Evolutionary conservation across 2,113 vertebrate genomes (phyloP).

Genomic region (Istiophorus platypterus): DNA sequence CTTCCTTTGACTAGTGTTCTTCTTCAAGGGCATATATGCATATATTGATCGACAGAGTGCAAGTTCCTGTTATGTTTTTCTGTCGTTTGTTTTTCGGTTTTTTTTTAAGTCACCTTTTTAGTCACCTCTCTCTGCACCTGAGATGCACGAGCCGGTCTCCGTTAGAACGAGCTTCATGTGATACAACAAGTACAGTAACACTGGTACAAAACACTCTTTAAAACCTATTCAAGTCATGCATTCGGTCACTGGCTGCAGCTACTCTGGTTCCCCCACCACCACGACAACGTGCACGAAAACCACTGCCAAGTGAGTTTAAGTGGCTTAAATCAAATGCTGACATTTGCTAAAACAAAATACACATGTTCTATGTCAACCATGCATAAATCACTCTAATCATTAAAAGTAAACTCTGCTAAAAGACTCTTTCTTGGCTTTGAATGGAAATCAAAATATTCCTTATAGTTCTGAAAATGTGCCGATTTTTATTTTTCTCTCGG

Average conservation of each 20-base stretch:
- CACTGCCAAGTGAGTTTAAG: too few species aligned
- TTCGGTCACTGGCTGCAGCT: too few species aligned
- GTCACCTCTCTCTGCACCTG: neutral
- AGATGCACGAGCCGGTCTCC: constrained; percentile 1
- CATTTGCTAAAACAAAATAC: neutral
- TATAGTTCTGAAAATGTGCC: too few species aligned
- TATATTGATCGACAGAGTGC: neutral
- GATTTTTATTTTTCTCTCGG: too few species aligned
- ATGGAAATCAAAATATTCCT: neutral
- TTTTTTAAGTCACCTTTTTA: too few species aligned
- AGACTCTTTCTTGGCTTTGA: neutral
- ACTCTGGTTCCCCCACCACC: too few species aligned
- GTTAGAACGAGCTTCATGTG: constrained; percentile 6
- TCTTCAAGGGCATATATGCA: constrained; percentile 13
- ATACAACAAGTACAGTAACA: too few species aligned
- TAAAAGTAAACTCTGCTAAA: neutral
- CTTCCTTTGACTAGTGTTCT: neutral
- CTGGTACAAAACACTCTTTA: too few species aligned
- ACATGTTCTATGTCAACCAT: neutral
- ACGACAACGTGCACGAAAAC: too few species aligned
- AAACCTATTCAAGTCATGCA: too few species aligned
- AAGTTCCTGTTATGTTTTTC: constrained; percentile 26
- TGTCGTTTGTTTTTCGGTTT: too few species aligned
- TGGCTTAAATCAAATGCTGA: neutral
- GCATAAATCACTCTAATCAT: neutral